Evolutionary conservation across 1,140 invertebrate genomes (phyloP).

Genomic region (Ylistrum balloti): DNA sequence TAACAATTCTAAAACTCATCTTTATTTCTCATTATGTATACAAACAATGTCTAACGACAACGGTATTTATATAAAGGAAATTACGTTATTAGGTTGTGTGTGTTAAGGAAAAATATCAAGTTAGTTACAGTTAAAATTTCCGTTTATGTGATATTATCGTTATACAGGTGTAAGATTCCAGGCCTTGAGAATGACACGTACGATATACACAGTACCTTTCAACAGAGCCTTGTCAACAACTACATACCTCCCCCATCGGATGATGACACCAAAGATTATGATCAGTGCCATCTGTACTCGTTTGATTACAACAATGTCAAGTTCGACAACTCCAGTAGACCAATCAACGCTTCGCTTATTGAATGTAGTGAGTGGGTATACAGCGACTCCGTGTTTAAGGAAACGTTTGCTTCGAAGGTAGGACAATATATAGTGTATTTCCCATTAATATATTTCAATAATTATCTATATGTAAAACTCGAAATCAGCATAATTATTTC

Average conservation of each 20-base stretch:
- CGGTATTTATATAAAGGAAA: no score
- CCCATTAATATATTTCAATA: no score
- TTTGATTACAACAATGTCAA: background rate
- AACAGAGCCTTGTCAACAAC: slow-evolving; percentile 57
- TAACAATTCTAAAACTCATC: no score
- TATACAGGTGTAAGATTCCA: slow-evolving; percentile 69
- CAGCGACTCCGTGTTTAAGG: slow-evolving; percentile 60
- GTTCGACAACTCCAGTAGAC: no score
- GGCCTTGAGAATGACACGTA: slow-evolving; percentile 70
- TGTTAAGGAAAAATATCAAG: no score
- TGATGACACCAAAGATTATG: slow-evolving; percentile 50
- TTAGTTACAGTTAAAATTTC: no score
- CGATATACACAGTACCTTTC: slow-evolving; percentile 59
- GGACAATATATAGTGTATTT: no score
- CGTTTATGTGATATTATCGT: no score
- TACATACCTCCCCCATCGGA: slow-evolving; percentile 60
- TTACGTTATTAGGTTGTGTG: no score
- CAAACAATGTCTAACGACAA: no score
- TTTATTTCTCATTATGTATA: no score
- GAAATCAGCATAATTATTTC: no score
- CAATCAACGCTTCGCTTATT: slow-evolving; percentile 33
- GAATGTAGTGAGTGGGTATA: slow-evolving; percentile 69
- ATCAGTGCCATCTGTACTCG: slow-evolving; percentile 60
- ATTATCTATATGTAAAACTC: background rate
- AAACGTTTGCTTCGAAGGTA: slow-evolving; percentile 66